Evolutionary conservation across 2,888 invertebrate species (phyloP), one percentile per base, ranked within the genome.

Genomic region (Phaonia tiefii): DNA sequence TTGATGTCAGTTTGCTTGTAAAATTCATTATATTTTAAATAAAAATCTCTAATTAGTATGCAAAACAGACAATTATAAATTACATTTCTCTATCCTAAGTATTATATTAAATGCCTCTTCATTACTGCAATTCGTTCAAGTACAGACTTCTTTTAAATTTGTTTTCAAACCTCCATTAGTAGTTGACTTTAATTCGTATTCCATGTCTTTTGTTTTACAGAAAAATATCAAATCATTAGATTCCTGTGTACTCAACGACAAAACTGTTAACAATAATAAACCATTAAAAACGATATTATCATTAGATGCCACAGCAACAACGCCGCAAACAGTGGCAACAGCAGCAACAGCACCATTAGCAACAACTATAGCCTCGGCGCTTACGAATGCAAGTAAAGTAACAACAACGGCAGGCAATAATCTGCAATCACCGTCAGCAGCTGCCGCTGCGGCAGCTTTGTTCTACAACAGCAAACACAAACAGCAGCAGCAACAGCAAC

Each of bases 171-270:
- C 15, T 51, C 11, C 46, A 67, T 51, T 49, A 31, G 46, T 37
- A 15, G 13, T 10, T 15, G 22, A 31, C 51, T 80, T 67, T n/a
- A n/a, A n/a, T n/a, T n/a, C n/a, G n/a, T n/a, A n/a, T n/a, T n/a
- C n/a, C n/a, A 26, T 13, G 75, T 22, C 42, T 25, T 56, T 5
- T n/a, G 10, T 63, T 49, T 7, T 31, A 10, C 87, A 90, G 90
- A 90, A 91, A 88, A 86, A 87, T 84, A 88, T 88, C 70, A 90
- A 90, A 86, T 90, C 91, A 49, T 85, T 91, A 85, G 90, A 90
- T 85, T 88, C 89, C 56, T 85, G 85, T 63, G 5, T 80, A 26
- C 83, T 86, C 60, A 89, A 86, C 81, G 89, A 90, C 70, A 89
- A 89, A 84, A 80, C 87, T 22, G 87, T 86, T 58, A 90, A 90